phyloP scores from a whole-genome alignment of 2,797 vertebrate genomes.

The Chrysocyon brachyurus region DNA sequence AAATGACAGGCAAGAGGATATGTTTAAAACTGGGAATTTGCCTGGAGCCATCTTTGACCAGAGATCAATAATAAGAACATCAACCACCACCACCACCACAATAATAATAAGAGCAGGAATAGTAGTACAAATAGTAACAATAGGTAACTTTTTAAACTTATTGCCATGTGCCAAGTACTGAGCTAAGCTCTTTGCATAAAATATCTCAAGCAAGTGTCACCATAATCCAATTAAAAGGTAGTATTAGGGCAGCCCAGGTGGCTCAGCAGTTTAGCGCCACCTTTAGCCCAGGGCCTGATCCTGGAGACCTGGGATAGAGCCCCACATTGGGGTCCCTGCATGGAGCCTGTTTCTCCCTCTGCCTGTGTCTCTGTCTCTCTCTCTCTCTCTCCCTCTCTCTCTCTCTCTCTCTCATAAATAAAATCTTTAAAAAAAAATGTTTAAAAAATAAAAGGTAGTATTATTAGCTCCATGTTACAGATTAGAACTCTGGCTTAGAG shows the following conservation, averaged over 20 bases:
- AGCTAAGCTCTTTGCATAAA: neutral
- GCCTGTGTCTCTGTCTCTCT: too few species aligned
- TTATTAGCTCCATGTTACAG: constrained; percentile 18
- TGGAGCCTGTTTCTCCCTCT: too few species aligned
- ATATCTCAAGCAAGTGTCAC: neutral
- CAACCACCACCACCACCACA: neutral
- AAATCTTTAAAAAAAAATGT: too few species aligned
- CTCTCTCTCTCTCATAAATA: too few species aligned
- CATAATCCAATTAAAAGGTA: constrained; percentile 25
- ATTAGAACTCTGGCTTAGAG: constrained; percentile 41
- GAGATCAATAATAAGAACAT: neutral
- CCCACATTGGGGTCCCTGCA: too few species aligned
- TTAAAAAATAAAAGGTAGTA: neutral
- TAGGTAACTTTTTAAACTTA: neutral
- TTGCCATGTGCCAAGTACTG: neutral
- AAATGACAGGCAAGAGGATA: neutral
- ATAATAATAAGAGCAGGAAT: neutral
- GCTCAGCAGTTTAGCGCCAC: too few species aligned
- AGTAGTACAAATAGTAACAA: neutral
- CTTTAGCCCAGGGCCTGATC: too few species aligned
- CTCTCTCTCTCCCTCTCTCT: too few species aligned
- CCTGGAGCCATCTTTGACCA: neutral
- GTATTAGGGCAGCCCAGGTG: neutral
- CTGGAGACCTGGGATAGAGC: too few species aligned
- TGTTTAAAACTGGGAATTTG: neutral